A percentile compares a stretch with the other conserved stretches of the same genome.
phyloP scores from a whole-genome alignment of 2,888 invertebrate genomes.

The Eupithecia subumbrata region DNA sequence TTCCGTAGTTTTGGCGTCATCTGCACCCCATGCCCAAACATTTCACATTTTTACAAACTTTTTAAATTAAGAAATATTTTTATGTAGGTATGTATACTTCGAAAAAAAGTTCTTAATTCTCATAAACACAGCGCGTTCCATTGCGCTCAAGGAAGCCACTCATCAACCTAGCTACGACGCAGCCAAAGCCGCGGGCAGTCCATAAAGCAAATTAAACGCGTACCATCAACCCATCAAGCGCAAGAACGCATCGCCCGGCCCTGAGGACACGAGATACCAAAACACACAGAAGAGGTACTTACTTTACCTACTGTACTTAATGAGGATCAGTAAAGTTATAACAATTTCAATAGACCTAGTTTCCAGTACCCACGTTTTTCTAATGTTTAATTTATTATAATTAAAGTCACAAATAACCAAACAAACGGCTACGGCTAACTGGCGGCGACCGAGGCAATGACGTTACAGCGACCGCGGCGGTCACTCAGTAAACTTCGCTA shows the following conservation, averaged over 20 bases:
- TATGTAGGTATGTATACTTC: background rate
- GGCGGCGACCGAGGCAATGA: too few relatives aligned
- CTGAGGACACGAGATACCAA: background rate
- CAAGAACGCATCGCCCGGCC: background rate
- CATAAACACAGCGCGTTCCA: background rate
- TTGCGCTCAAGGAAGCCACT: background rate
- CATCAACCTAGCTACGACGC: background rate
- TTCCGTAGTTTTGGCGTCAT: background rate
- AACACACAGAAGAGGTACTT: background rate
- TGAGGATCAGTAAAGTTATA: too few relatives aligned
- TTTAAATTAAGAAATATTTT: background rate
- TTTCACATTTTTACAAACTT: background rate
- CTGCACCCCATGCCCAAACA: background rate
- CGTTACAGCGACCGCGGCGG: too few relatives aligned
- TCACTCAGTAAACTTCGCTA: too few relatives aligned
- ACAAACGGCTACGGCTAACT: too few relatives aligned
- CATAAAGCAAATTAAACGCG: conserved; percentile 14
- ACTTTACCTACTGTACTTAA: too few relatives aligned
- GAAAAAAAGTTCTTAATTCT: background rate
- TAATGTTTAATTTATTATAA: too few relatives aligned
- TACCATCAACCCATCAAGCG: conserved; percentile 10
- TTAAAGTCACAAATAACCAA: too few relatives aligned
- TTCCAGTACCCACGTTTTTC: too few relatives aligned
- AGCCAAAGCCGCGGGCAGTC: conserved; percentile 6
- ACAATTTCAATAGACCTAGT: too few relatives aligned